These are phyloP conservation scores for Ianthella basta DNA, from an alignment of 37 sponge, comb jelly and placozoan species.

Conservation along the genomic window DNA sequence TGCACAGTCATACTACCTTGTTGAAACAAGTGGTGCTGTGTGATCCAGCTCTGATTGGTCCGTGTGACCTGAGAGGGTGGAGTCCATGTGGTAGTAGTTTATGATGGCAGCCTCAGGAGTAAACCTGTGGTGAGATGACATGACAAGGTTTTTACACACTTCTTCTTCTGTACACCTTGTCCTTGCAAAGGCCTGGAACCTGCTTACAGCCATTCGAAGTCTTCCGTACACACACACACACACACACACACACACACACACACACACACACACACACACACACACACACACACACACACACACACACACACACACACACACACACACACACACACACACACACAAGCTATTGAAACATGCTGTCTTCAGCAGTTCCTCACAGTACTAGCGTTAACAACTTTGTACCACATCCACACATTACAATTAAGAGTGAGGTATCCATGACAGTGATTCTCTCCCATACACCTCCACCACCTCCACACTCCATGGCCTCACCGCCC, in stretches of 20 bases:
- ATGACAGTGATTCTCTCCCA: neutral
- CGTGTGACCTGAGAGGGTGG: constrained; percentile 93
- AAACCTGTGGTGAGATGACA: constrained; percentile 55
- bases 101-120: constrained; percentile 90
- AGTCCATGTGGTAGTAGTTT: constrained; percentile 95
- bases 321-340: too few relatives aligned
- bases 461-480: too few relatives aligned
- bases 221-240: too few relatives aligned
- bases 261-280: neutral
- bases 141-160: neutral
- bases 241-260: too few relatives aligned
- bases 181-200: too few relatives aligned
- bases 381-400: too few relatives aligned
- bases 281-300: neutral
- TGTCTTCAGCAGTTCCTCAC: too few relatives aligned
- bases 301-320: too few relatives aligned
- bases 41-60: constrained; percentile 97
- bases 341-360: too few relatives aligned
- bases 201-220: too few relatives aligned
- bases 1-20: constrained; percentile 61
- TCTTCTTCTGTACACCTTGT: too few relatives aligned
- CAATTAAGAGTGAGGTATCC: neutral
- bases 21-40: constrained; percentile 90
- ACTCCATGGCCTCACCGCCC: too few relatives aligned
- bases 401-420: neutral